A percentile compares a stretch with the other conserved stretches of the same genome.
These are phyloP conservation scores for Chinchilla lanigera DNA, from an alignment of 2,113 vertebrate species.

Conservation along the genomic window DNA sequence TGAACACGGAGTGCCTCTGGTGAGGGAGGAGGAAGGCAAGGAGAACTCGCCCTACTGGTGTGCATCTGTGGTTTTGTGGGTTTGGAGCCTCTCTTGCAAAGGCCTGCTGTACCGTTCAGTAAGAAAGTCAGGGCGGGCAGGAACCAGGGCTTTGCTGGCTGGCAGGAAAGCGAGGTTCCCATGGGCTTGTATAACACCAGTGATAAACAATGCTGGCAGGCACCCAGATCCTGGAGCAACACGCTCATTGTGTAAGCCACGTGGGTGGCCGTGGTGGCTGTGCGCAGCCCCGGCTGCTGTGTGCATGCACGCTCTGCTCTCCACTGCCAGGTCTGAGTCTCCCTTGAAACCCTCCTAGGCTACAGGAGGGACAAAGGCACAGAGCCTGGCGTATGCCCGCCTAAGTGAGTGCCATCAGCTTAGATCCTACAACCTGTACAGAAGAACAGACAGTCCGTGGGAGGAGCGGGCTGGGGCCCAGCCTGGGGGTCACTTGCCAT, in stretches of 20 bases:
- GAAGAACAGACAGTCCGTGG: neutral
- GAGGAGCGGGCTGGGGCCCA: neutral
- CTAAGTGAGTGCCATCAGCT: neutral
- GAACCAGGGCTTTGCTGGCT: neutral
- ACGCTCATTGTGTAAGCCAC: neutral
- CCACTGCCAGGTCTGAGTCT: slow-evolving; percentile 63
- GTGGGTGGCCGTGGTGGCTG: slow-evolving; percentile 32
- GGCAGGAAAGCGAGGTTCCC: slow-evolving; percentile 37
- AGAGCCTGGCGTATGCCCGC: neutral
- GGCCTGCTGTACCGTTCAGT: neutral
- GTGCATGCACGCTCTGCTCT: accelerated
- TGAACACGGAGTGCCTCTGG: neutral
- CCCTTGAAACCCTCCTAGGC: neutral
- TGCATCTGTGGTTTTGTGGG: neutral
- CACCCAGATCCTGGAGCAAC: slow-evolving; percentile 30
- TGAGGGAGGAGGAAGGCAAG: neutral
- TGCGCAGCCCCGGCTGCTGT: neutral
- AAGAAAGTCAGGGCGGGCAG: neutral
- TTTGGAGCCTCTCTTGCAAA: slow-evolving; percentile 12
- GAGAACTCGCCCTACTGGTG: neutral
- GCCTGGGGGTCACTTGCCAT: neutral
- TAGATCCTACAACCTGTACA: neutral
- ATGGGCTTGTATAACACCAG: slow-evolving; percentile 14
- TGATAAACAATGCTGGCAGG: slow-evolving; percentile 43
- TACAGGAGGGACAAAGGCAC: neutral